These are phyloP conservation scores for Drymonia ruficornis DNA, from an alignment of 2,888 invertebrate genomes.

Conservation along the genomic window DNA sequence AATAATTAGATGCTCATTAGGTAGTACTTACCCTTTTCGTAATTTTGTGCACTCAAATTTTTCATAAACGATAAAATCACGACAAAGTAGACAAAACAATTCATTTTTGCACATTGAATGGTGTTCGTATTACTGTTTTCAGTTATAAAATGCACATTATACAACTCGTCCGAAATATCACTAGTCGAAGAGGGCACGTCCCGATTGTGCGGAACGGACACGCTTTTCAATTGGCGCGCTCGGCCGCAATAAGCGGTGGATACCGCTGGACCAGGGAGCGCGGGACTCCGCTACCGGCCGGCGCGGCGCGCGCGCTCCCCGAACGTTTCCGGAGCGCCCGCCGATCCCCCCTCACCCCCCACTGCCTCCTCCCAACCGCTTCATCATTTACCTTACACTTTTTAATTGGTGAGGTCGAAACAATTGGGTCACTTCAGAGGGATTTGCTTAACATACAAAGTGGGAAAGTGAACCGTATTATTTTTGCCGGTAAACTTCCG, in stretches of 20 bases:
- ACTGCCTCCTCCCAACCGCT: conserved; percentile 46
- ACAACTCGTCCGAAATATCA: conserved; percentile 55
- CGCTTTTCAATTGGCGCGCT: conserved; percentile 78
- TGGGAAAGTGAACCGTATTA: conserved; percentile 48
- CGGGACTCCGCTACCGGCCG: conserved; percentile 67
- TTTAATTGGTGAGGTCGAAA: conserved; percentile 82
- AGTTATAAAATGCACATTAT: conserved; percentile 44
- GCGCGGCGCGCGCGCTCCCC: conserved; percentile 57
- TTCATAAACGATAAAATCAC: conserved; percentile 50
- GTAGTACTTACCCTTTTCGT: conserved; percentile 57
- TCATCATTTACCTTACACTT: conserved; percentile 77
- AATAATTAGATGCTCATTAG: too few species aligned
- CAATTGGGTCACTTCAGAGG: conserved; percentile 75
- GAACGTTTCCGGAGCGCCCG: conserved; percentile 69
- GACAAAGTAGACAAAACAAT: conserved; percentile 41
- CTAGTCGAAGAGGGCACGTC: conserved; percentile 60
- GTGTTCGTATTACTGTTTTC: conserved; percentile 13
- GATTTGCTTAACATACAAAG: conserved; percentile 65
- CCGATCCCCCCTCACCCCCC: conserved; percentile 54
- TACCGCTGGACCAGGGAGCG: conserved; percentile 63
- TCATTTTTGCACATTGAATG: conserved; percentile 50
- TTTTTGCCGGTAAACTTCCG: conserved; percentile 49
- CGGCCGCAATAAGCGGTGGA: conserved; percentile 68
- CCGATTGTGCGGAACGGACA: conserved; percentile 74
- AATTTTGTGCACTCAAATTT: conserved; percentile 49